Percentiles rank a stretch among this genome's conserved stretches.
These are phyloP conservation scores for Gymnarchus niloticus DNA, from an alignment of 2,113 vertebrate genomes.

Conservation along the genomic window DNA sequence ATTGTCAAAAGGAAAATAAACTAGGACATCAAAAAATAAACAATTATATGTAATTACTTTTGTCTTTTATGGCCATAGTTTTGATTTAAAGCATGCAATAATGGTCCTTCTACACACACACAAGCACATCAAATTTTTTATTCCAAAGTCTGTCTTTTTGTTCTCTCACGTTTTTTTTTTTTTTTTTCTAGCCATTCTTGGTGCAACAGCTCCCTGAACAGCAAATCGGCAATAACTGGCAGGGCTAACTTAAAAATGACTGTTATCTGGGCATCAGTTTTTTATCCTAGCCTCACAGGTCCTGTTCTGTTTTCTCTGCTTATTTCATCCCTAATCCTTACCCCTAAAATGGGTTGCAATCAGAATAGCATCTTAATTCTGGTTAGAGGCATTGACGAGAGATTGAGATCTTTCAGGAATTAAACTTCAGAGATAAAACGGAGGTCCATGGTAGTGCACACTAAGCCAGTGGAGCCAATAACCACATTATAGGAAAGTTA, in stretches of 20 bases:
- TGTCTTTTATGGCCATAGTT: too few relatives aligned
- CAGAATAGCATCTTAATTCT: constrained; percentile 24
- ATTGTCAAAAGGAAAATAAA: neutral
- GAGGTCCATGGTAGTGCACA: neutral
- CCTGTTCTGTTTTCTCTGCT: neutral
- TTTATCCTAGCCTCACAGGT: neutral
- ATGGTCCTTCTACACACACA: too few relatives aligned
- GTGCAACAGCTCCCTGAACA: neutral
- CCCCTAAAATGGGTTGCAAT: constrained; percentile 1
- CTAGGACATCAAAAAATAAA: too few relatives aligned
- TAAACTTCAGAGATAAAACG: constrained; percentile 12
- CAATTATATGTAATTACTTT: too few relatives aligned
- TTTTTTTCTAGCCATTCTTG: neutral
- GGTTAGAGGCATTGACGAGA: neutral
- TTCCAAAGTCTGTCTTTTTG: neutral
- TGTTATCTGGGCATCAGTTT: neutral
- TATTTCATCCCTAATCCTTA: neutral
- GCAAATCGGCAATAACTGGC: neutral
- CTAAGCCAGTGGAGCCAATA: neutral
- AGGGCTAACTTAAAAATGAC: too few relatives aligned
- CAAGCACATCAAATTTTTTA: neutral
- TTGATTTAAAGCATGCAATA: neutral
- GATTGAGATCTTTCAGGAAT: constrained; percentile 19
- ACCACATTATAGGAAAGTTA: neutral
- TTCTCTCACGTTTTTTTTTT: neutral